Evolutionary conservation across 2,113 vertebrate species (phyloP).

Genomic region (Arothron firmamentum): DNA sequence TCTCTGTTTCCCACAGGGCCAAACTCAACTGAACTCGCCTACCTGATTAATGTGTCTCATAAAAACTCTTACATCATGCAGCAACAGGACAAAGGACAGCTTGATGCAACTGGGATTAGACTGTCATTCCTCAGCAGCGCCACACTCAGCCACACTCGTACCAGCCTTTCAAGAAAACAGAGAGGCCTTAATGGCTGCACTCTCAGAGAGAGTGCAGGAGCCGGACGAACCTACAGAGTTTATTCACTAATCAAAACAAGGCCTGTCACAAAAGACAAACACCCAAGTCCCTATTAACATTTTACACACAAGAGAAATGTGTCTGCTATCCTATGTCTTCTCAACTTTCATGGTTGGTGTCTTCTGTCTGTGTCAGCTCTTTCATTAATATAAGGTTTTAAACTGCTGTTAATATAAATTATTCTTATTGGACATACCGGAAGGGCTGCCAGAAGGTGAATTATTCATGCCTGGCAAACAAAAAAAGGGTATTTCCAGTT

Average conservation of each 20-base stretch:
- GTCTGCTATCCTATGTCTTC: background rate
- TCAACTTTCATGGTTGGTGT: background rate
- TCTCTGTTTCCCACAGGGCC: conserved; percentile 24
- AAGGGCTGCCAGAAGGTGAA: too few relatives aligned
- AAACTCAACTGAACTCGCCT: conserved; percentile 10
- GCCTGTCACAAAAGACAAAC: conserved; percentile 24
- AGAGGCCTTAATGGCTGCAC: conserved; percentile 34
- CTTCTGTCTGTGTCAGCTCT: background rate
- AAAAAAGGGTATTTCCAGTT: too few relatives aligned
- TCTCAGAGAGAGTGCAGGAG: conserved; percentile 35
- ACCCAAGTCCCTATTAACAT: background rate
- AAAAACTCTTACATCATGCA: conserved; percentile 23
- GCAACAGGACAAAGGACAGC: conserved; percentile 15
- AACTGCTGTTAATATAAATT: too few relatives aligned
- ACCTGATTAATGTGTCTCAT: conserved; percentile 34
- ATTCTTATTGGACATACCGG: too few relatives aligned
- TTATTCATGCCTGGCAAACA: too few relatives aligned
- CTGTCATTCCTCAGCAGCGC: conserved; percentile 17
- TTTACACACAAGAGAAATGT: background rate
- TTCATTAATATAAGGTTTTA: background rate
- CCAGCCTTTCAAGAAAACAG: conserved; percentile 30
- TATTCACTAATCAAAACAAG: conserved; percentile 29
- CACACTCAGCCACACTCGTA: conserved; percentile 4
- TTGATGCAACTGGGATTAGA: conserved; percentile 2
- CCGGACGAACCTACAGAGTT: conserved; percentile 51